Evolutionary conservation across 2,113 vertebrate species (phyloP), one percentile per base, ranked within the genome.

Genomic region (Tachysurus fulvidraco): DNA sequence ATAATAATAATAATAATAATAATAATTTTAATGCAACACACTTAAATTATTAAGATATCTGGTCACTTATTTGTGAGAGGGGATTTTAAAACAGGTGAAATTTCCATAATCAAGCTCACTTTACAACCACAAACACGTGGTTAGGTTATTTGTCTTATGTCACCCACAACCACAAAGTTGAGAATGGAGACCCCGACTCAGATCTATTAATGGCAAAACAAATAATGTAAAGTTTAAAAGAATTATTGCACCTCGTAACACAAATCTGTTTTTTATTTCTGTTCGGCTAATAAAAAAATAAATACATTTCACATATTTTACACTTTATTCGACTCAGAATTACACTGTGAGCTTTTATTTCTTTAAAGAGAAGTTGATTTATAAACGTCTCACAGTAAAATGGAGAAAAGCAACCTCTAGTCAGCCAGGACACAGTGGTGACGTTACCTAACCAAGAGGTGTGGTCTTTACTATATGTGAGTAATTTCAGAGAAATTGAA

Each of bases 151-250:
- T 89, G 69, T 59, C 74, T 78, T 79, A 83, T 85, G 62, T 50
- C 62, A 86, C 85, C 85, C 78, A 85, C 79, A 88, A 85, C 81
- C 86, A 81, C 86, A 71, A 76, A 79, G 23, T 76, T 76, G 7
- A 62, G 28, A 65, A 84, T 25, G 41, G 55, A 73, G 59, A 83
- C 71, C 41, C 64, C 50, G 30, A 81, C 25, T 14, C 19, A 73
- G 13, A 14, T 41, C 67, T 50, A 50, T 83, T 50, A 83, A 36
- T 77, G 17, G 17, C 41, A 64, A 64, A 23, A n/a, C 5, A 21
- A 41, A 0, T 36, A 54, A 28, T 17, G 0, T 41, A 19, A 8
- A 30, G 13, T 4, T 25, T 74, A 52, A 52, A 25, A 1, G 25
- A 77, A 59, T 79, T 17, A n/a, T 13, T 79, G 5, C 28, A 79